Base-by-base conservation (phyloP, 2,797 vertebrate species). In the Bufotes viridis region DNA sequence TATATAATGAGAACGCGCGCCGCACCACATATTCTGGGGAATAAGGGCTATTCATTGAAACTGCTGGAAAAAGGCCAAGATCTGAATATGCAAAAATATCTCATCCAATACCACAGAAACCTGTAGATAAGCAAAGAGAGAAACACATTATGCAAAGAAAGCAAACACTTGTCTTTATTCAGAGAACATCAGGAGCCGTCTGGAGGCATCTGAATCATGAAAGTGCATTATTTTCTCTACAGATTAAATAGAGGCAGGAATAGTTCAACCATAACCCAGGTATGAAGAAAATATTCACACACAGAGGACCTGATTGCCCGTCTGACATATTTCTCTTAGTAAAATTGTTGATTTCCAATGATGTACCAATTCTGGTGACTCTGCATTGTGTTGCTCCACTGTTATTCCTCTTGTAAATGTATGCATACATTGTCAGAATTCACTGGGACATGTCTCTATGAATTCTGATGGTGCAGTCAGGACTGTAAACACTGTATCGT, bases 141-240 rank as follows among this genome's bases (percentile, higher is more conserved):
- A 20, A 81, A 58, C 18, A 67, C 53, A 69, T 65, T 79, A 79
- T 63, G 75, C 49, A 78, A 80, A 42, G 76, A 7, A 61, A 24
- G 42, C 24, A 11, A 83, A 69, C 53, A 83, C 57, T 70, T 57
- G 81, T 70, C 65, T 83, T 53, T 83, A 83, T 83, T 70, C 65
- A 72, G 81, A 58, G 29, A 55, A 69, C 42, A 69, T 53, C 70
- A 18, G 42, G n/a, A 51, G 18, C 13, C 17, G 14, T 72, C 81
- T 83, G 81, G 26, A 72, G 53, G 51, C 24, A 82, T 51, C 7
- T n/a, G 14, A 18, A 9, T 13, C 7, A 24, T 22, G 49, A n/a
- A 65, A 83, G 49, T 34, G n/a, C 6, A 82, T 82, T 22, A 24
- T 82, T 26, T 55, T 51, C 34, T 42, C 17, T 12, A 70, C 11